Base-by-base conservation (phyloP, 2,888 invertebrate genomes). In the Callyntrura sp. region DNA sequence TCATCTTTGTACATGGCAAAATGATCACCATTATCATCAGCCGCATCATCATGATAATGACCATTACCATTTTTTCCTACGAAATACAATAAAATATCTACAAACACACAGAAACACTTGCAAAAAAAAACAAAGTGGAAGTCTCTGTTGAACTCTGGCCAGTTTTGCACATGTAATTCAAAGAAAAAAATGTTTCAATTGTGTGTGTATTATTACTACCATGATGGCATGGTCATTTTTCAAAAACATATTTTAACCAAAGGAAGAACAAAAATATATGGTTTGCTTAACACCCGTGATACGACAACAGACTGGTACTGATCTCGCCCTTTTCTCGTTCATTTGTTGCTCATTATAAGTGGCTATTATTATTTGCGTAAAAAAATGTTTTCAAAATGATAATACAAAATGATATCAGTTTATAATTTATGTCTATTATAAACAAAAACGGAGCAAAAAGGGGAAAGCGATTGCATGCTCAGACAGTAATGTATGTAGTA, bases 291-390 rank as follows among this genome's bases (percentile, higher is more conserved):
- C 76, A 76, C 76, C 76, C 48, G 51, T 76, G 76, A 25, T 14
- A 14, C 14, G 11, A 76, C 48, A 73, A 73, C 73, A 20, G 51
- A 11, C 76, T 76, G 51, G 9, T 76, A 35, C 51, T 76, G 48
- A 76, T 60, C 81, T 81, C n/a, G 81, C 81, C 81, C 62, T 81
- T 81, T 81, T 81, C 60, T 60, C 60, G 81, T 81, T 62, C 81
- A 81, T 62, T 35, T 81, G 48, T 76, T 62, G 25, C 60, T 62
- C 62, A 81, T 81, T 81, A 81, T 81, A 43, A 79, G 17, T 12
- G 60, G 81, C 20, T 45, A 62, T 62, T 62, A 81, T 43, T 20
- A 4, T 60, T 81, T 23, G 23, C 6, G 35, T 6, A n/a, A 11
- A 51, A 81, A 81, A 81, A 81, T 62, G 35, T 20, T 17, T 76